Evolutionary conservation across 2,888 invertebrate species (phyloP).

Genomic region (Lithophane semibrunnea): DNA sequence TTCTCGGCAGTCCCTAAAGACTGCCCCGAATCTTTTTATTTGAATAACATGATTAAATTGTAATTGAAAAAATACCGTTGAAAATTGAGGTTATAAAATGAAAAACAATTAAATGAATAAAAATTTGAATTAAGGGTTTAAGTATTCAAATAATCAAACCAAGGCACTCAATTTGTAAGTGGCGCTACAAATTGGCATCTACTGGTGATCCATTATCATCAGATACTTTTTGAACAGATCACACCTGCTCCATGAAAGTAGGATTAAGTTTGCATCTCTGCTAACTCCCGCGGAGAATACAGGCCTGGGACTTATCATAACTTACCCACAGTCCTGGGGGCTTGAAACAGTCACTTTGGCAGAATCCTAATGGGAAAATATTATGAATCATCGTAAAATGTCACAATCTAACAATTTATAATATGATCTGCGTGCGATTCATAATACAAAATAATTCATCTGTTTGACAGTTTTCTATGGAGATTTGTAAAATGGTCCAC

Average conservation of each 20-base stretch:
- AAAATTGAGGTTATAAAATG: not conserved
- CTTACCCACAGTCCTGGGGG: not conserved
- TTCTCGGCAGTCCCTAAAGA: too few species aligned
- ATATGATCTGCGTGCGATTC: too few species aligned
- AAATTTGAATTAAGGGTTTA: not conserved
- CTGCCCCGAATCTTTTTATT: not conserved
- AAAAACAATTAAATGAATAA: not conserved
- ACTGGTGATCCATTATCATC: not conserved
- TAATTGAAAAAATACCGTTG: not conserved
- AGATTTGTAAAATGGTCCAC: too few species aligned
- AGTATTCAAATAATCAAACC: not conserved
- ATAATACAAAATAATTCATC: too few species aligned
- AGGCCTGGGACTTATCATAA: slow-evolving; percentile 5
- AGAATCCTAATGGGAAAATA: too few species aligned
- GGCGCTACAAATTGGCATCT: too few species aligned
- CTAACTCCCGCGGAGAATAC: slow-evolving; percentile 30
- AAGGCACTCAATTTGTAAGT: not conserved
- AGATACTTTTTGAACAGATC: not conserved
- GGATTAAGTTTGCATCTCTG: slow-evolving; percentile 12
- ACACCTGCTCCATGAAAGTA: not conserved
- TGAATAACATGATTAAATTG: not conserved
- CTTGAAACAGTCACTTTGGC: too few species aligned
- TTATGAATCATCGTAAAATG: too few species aligned
- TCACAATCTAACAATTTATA: too few species aligned
- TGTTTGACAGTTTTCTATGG: too few species aligned